Base-by-base conservation (phyloP, 2,113 vertebrate species). In the Colistium nudipinnis region DNA sequence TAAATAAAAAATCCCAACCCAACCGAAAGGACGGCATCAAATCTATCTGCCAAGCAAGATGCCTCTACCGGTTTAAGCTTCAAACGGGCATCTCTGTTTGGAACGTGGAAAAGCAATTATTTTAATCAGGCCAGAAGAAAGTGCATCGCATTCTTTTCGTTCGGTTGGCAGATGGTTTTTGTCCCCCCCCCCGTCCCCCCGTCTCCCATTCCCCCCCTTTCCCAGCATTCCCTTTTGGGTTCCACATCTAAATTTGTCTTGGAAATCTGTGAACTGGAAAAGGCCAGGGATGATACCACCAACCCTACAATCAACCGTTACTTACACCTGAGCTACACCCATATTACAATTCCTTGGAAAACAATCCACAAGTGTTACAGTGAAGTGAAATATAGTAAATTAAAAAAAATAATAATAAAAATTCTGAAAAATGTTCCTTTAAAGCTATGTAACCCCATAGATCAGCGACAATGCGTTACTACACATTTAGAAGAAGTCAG, bases 1-100 rank as follows among this genome's bases (percentile, higher is more conserved):
- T n/a, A n/a, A n/a, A n/a, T n/a, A 41, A 30, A 51, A 66, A 76
- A 66, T 35, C 19, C 19, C 19, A 11, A 38, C 1, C 12, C 25
- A 20, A 47, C n/a, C 30, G 31, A 44, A 7, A 20, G 28, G 31
- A 36, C 35, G 35, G 12, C 43, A 36, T n/a, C 17, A 24, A 62
- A 65, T 52, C 14, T 27, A 20, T 17, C n/a, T 27, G 45, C 24
- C 24, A 66, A 35, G 13, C 36, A 22, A 27, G n/a, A 35, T 4
- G 4, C 43, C 38, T 27, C 16, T 0, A 12, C n/a, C 25, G 2
- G 52, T 39, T 59, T 25, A 70, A 39, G 14, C 13, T 25, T 43
- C 33, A 43, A 64, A 28, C 6, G 51, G 35, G 3, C 25, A 2
- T 20, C 10, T 22, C 1, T 60, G 8, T 62, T 20, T 36, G 9